phyloP scores from a whole-genome alignment of 2,113 vertebrate genomes.

The Telmatochromis sp. region DNA sequence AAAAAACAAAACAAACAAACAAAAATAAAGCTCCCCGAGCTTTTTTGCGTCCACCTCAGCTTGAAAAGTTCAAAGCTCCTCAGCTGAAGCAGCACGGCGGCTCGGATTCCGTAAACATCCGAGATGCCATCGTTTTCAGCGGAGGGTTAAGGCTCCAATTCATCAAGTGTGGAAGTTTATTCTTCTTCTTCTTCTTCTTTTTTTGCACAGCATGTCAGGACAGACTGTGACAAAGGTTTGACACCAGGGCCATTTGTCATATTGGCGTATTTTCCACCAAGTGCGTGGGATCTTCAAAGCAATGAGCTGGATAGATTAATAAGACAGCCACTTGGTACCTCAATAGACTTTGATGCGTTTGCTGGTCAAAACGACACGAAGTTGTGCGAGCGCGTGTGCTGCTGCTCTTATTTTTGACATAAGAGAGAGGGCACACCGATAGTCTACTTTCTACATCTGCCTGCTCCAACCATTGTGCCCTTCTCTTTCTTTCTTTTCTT shows the following conservation, averaged over 20 bases:
- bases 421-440: constrained; percentile 61
- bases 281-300: not conserved
- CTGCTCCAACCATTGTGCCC: not conserved
- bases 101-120: constrained; percentile 42
- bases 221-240: constrained; percentile 33
- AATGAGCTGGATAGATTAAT: not conserved
- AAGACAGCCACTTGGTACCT: not conserved
- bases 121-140: constrained; percentile 12
- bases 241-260: constrained; percentile 46
- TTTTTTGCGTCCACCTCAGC: not conserved
- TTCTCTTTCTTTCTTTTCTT: not conserved
- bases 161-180: constrained; percentile 4
- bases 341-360: not conserved
- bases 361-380: not conserved
- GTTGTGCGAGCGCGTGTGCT: not conserved
- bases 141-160: constrained; percentile 28
- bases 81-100: not conserved
- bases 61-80: constrained; percentile 7
- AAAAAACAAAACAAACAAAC: not conserved
- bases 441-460: constrained; percentile 65
- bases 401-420: constrained; percentile 38
- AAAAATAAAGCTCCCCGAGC: not conserved
- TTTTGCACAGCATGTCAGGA: constrained; percentile 11
- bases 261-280: not conserved
- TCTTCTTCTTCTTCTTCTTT: not conserved